These are phyloP conservation scores for Leptopilina boulardi DNA, from an alignment of 1,140 invertebrate species.

Conservation along the genomic window DNA sequence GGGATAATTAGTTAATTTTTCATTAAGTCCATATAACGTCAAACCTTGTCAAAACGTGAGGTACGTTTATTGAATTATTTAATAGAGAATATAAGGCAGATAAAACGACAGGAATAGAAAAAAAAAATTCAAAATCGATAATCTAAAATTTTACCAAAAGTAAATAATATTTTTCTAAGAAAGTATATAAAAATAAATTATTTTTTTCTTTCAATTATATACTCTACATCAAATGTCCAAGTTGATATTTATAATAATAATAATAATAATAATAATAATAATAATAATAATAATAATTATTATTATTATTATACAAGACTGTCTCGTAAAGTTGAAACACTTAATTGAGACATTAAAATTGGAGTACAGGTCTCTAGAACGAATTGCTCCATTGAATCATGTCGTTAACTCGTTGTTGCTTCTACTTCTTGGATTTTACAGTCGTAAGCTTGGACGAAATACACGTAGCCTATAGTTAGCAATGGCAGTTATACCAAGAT, in stretches of 20 bases:
- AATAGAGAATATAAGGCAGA: neutral
- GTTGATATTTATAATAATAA: no score
- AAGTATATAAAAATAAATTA: neutral
- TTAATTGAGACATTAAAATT: neutral
- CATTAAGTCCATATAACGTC: constrained; percentile 6
- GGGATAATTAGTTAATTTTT: neutral
- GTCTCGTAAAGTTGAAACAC: neutral
- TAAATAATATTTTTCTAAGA: neutral
- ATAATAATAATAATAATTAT: no score
- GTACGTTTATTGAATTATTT: constrained; percentile 4
- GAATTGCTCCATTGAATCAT: neutral
- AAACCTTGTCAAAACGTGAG: neutral
- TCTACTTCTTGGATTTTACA: neutral
- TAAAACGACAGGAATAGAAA: neutral
- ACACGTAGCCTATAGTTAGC: neutral
- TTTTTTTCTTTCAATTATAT: no score
- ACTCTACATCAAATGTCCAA: no score
- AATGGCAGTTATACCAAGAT: neutral
- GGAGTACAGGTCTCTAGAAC: neutral
- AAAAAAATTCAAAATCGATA: neutral
- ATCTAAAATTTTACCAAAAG: neutral
- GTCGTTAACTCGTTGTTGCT: neutral
- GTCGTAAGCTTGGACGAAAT: neutral
- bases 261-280: no score
- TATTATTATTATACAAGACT: neutral